Base-by-base conservation (phyloP, 2,797 vertebrate genomes). In the Silurus lanzhouensis region DNA sequence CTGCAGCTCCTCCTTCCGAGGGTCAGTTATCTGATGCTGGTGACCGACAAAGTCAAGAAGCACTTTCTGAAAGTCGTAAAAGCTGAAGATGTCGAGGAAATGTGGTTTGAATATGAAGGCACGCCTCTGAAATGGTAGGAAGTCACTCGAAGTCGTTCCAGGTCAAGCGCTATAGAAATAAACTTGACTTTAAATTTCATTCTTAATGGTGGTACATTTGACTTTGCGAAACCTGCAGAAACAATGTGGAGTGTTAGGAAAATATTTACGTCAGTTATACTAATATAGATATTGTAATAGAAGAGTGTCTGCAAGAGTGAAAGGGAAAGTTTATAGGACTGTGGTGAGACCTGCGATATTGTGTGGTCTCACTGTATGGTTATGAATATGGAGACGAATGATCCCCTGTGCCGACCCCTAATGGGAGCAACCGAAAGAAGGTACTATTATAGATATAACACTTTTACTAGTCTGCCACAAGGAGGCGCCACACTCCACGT, bases 51-150 rank as follows among this genome's bases (percentile, higher is more conserved):
- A 93, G 98, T 98, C 91, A 99, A 98, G 94, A 99, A 99, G 87
- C 98, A 99, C 92, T 99, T 99, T 92, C 97, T 96, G 89, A 99
- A 98, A 93, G 97, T 96, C 88, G 96, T 99, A 96, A 97, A 93
- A 91, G 93, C 96, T 70, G 98, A 99, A 83, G 98, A 99, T 44
- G 95, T 96, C 87, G 96, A 95, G 92, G 98, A 99, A 93, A 98
- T 99, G 94, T 99, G 98, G 98, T 99, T 99, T 86, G 98, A 99
- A 92, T 98, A 97, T 3, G 98, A 99, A 95, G 98, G 98, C 80
- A 97, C 95, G 48, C 96, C 98, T 1, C 95, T 99, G 84, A 99
- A 99, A 95, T 99, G 98, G 98, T 99, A 72, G 4, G 82, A 84
- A 31, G 38, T 27, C 12, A 7, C 20, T 38, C 38, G 4, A 38